Evolutionary conservation across 2,797 vertebrate species (phyloP).

Genomic region (Sebastes aleutianus): DNA sequence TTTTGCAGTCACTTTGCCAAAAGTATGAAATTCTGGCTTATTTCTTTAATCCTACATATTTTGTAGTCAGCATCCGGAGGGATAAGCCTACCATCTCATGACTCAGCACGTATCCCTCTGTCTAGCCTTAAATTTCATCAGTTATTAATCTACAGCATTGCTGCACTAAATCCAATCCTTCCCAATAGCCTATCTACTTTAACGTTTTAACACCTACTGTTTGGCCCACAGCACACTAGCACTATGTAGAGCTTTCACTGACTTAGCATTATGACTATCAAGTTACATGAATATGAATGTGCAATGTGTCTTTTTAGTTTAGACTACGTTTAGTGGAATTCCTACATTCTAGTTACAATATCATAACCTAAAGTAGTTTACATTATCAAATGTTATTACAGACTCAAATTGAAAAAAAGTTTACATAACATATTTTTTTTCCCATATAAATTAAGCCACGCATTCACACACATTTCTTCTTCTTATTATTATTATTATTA

Average conservation of each 20-base stretch:
- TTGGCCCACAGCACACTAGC: not conserved
- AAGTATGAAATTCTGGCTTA: not conserved
- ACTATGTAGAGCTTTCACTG: not conserved
- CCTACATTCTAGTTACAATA: not conserved
- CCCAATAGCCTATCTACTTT: not conserved
- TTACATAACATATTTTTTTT: not conserved
- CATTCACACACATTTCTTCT: not conserved
- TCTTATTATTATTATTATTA: not conserved
- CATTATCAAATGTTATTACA: too few relatives aligned
- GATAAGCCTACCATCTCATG: conserved; percentile 13
- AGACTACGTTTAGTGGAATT: not conserved
- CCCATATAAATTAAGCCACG: not conserved
- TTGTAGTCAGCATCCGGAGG: conserved; percentile 18
- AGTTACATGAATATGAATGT: not conserved
- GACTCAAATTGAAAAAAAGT: not conserved
- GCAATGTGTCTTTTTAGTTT: not conserved
- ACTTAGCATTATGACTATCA: not conserved
- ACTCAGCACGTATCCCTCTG: conserved; percentile 2
- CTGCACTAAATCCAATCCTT: conserved; percentile 14
- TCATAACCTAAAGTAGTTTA: not conserved
- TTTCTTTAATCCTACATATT: conserved; percentile 21
- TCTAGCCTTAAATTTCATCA: conserved; percentile 19
- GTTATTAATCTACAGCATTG: conserved; percentile 23
- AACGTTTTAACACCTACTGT: not conserved
- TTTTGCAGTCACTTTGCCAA: not conserved